Conservation (phyloP, 2,113 vertebrate genomes). For the Dolichallabes microphthalmus region DNA sequence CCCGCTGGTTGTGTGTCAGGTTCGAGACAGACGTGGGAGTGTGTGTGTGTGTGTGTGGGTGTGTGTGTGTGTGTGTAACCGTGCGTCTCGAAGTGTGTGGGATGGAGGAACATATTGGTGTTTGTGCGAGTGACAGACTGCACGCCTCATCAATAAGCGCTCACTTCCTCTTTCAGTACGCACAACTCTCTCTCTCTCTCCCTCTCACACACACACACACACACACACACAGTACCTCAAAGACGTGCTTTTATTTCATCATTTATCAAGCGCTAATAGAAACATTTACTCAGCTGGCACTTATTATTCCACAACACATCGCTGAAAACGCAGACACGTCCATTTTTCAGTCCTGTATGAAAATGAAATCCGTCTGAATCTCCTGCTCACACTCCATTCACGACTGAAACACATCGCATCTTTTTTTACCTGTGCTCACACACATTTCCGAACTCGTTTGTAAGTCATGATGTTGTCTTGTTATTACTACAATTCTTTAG, state of each 20-base stretch:
- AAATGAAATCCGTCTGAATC: constrained; percentile 4
- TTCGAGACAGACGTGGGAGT: not conserved
- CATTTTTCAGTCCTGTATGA: not conserved
- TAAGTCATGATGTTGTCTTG: not conserved
- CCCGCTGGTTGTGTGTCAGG: not conserved
- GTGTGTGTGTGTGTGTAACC: not conserved
- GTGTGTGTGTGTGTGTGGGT: constrained; percentile 35
- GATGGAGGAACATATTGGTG: constrained; percentile 26
- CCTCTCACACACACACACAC: not conserved
- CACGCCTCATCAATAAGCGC: constrained; percentile 8
- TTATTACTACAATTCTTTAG: not conserved
- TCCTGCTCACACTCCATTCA: not conserved
- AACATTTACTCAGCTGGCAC: constrained; percentile 33
- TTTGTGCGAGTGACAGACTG: constrained; percentile 2
- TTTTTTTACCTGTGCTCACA: not conserved
- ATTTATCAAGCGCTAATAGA: constrained; percentile 22
- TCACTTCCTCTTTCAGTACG: constrained; percentile 8
- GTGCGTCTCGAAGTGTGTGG: constrained; percentile 4
- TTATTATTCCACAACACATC: constrained; percentile 9
- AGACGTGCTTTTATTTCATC: constrained; percentile 1
- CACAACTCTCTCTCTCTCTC: not conserved
- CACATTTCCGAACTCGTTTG: not conserved
- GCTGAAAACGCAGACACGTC: not conserved
- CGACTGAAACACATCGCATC: too few species aligned
- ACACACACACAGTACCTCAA: not conserved